Conservation (phyloP, 2,797 vertebrate genomes). For the Falco columbarius region DNA sequence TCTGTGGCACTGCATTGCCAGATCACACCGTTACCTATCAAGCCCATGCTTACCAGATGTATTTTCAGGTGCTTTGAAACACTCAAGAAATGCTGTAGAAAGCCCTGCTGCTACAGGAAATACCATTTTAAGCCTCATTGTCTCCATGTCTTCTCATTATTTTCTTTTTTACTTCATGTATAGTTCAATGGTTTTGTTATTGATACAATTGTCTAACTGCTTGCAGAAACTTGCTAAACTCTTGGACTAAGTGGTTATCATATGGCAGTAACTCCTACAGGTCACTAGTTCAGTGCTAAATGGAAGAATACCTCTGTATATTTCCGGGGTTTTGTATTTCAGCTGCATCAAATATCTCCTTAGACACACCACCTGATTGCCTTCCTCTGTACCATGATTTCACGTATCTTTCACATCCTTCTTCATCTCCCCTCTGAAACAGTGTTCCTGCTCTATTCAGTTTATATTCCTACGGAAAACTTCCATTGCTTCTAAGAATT, state of each 20-base stretch:
- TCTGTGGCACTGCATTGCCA: background rate
- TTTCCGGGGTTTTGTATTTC: background rate
- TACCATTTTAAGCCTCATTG: background rate
- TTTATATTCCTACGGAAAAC: background rate
- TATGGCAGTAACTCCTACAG: background rate
- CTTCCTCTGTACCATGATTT: background rate
- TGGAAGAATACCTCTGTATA: background rate
- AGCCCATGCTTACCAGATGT: background rate
- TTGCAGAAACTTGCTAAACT: background rate
- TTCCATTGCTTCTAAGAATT: background rate
- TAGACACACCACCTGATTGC: background rate
- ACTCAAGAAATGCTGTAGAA: background rate
- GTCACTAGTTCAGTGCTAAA: background rate
- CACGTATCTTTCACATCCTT: background rate
- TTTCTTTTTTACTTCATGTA: background rate
- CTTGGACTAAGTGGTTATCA: background rate
- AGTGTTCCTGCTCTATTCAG: background rate
- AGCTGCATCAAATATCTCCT: background rate
- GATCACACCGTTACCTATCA: background rate
- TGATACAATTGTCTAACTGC: background rate
- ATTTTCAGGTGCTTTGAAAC: background rate
- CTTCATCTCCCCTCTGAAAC: background rate
- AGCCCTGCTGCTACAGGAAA: background rate
- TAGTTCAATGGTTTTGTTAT: background rate
- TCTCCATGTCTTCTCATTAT: background rate